Evolutionary conservation across 64 coral and sea anemone species (phyloP), one percentile per base, ranked within the genome.

Genomic region (Montipora sp.): DNA sequence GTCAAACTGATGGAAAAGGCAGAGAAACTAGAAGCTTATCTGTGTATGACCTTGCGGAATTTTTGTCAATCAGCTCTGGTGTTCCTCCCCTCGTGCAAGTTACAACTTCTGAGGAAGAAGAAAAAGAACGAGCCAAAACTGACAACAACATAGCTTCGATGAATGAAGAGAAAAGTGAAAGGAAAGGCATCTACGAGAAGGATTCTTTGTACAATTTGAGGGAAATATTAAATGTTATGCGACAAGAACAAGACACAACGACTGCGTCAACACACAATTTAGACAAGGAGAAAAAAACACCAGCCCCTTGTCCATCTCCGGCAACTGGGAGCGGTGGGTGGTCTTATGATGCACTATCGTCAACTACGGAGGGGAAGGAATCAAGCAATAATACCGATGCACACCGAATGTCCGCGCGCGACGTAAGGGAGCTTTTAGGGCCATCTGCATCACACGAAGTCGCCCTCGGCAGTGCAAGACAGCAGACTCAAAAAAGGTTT

Each of bases 21-120:
- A 43, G 45, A 70, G 82, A 94, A 57, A 83, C 72, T 6, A 84
- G 92, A 49, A 83, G 88, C 20, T 47, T 89, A 8, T 97, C 95
- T 9, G 80, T 91, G n/a, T 97, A 97, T 23, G 89, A 97, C 50
- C 84, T 97, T 16, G 81, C 90, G 60, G 92, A 97, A 79, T 94
- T 94, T 73, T 76, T 96, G 18, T 59, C 72, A 6, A 57, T 97
- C 12, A 78, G 22, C 6, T 87, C 95, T 50, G 61, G 45, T 47
- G 47, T 84, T 47, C 82, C 82, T 49, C 82, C 82, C 1, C 82
- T 84, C 8, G 82, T 70, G 1, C 61, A 63, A 84, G 82, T 84
- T 19, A 21, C 79, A 36, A 27, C 15, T 48, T 84, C 48, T 36
- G 36, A 36, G 8, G 72, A 61, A 1, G 82, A 71, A 18, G 63